Evolutionary conservation across 1,140 invertebrate genomes (phyloP), one percentile per base, ranked within the genome.

Genomic region (Maconellicoccus hirsutus): DNA sequence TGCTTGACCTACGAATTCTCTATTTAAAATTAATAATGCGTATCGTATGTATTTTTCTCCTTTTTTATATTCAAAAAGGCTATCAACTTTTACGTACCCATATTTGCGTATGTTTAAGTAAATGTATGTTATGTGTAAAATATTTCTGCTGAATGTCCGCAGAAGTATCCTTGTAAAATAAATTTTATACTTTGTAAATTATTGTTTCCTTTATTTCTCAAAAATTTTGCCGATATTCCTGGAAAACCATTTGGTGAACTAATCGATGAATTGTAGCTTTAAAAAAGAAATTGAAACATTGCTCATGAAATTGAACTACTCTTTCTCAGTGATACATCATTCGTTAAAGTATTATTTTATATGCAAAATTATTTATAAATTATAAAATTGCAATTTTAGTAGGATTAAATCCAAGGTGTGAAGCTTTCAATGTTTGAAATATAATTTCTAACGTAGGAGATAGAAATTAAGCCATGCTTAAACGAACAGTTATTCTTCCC

Each of bases 121-220:
- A 25, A 66, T 66, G 61, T 66, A 66, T 66, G 61, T 66, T 66
- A 19, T 66, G 19, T 66, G 61, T 66, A 66, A 66, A 66, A 66
- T 66, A 66, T 66, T 25, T 25, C 25, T 66, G 21, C 8, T 3
- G 10, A 10, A 66, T 19, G 42, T 19, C n/a, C 2, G 21, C 61
- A 23, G 61, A 66, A 23, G 21, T 66, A 22, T 66, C 6, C 16
- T 25, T 10, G 10, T 23, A 66, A 25, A 66, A 23, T 23, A 66
- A 66, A 66, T 66, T 66, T 66, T 66, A 66, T 66, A 66, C 61
- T 66, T 66, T 66, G 61, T 66, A 25, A 23, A 66, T 26, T 23
- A 66, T 66, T 66, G 61, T 66, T 66, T 66, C 42, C 42, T 52
- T 52, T 19, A 52, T 52, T 52, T 52, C 42, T 52, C 3, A 6